These are phyloP conservation scores for Vultur gryphus DNA, from an alignment of 2,797 vertebrate genomes.

Conservation along the genomic window DNA sequence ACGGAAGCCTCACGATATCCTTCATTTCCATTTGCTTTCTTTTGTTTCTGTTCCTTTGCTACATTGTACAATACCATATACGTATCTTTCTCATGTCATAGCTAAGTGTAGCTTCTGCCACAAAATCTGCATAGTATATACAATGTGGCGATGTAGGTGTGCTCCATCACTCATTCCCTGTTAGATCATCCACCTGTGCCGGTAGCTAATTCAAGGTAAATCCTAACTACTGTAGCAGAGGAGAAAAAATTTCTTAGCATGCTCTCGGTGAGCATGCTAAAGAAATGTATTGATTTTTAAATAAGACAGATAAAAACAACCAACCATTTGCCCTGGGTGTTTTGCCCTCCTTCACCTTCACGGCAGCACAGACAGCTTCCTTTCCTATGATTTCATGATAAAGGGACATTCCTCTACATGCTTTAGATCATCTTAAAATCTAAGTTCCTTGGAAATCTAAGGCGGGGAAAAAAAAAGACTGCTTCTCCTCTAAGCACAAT, in stretches of 20 bases:
- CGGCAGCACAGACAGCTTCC: neutral
- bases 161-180: neutral
- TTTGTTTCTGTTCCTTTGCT: neutral
- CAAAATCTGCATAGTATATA: neutral
- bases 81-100: neutral
- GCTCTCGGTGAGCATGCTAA: neutral
- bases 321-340: neutral
- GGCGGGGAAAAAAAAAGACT: neutral
- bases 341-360: neutral
- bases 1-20: neutral
- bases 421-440: neutral
- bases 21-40: neutral
- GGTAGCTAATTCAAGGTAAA: neutral
- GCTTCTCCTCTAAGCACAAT: neutral
- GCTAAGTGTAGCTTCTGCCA: neutral
- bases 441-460: neutral
- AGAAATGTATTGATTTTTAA: neutral
- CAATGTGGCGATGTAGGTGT: rapidly evolving
- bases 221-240: neutral
- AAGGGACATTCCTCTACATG: neutral
- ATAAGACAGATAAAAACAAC: neutral
- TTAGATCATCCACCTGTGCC: neutral
- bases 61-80: neutral
- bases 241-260: neutral
- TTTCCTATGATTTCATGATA: neutral